Evolutionary conservation across 2,888 invertebrate genomes (phyloP), one percentile per base, ranked within the genome.

Genomic region (Drosophila mimica): DNA sequence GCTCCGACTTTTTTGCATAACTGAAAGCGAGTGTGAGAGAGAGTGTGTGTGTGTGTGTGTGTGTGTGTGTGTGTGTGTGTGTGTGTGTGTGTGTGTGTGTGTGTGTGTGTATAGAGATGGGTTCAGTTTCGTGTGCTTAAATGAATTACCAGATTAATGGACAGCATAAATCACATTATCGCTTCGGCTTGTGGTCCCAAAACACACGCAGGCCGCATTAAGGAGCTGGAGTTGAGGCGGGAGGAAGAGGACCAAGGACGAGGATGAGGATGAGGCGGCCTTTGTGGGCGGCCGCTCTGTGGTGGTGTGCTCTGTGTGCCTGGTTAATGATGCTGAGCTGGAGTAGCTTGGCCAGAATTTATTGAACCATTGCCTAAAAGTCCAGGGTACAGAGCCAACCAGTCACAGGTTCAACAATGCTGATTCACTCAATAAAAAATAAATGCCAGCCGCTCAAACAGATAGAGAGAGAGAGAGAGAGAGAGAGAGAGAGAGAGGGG

Each of bases 71-170:
- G 54, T 49, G 56, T 30, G 48, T 30, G 40, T 15, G 4, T 49
- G 51, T 51, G 62, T n/a, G 34, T 48, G 56, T 30, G 48, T 30
- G 43, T 38, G 54, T 28, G 67, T 15, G 65, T 30, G 46, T 30
- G 54, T 49, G 63, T 20, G 48, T 49, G 63, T 31, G 72, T 38
- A 46, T 57, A 52, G 61, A 66, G 62, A 78, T 77, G 72, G 81
- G 78, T 80, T 82, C 83, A 76, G 88, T 84, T 84, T 87, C 88
- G 85, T 87, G 88, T 73, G 85, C 83, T 77, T 88, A 92, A 92
- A 92, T 92, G 92, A 92, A 92, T 92, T 92, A 92, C 92, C 92
- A 92, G 92, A 93, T 93, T 93, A 93, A 93, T 93, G 93, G 92
- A 92, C 89, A 83, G 90, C 89, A 93, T 93, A 92, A 93, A 93